phyloP scores from a whole-genome alignment of 2,113 vertebrate species.

The Montifringilla adamsi region DNA sequence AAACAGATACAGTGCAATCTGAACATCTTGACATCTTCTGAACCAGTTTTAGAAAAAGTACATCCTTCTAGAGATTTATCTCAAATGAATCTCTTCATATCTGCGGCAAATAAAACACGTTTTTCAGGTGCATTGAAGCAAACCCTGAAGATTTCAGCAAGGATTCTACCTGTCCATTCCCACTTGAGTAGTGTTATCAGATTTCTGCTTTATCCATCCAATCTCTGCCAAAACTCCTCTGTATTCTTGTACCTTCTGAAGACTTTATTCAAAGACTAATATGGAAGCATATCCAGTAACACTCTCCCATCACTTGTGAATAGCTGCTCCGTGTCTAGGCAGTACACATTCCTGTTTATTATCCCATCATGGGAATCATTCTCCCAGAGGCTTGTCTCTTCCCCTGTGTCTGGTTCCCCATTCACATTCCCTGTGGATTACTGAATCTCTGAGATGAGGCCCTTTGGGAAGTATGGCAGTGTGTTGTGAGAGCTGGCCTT shows the following conservation, averaged over 20 bases:
- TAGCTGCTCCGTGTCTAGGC: neutral
- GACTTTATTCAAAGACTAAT: neutral
- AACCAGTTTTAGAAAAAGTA: neutral
- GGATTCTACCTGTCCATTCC: neutral
- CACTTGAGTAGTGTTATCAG: accelerated
- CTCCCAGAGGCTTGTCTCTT: neutral
- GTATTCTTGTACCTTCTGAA: neutral
- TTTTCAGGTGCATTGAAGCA: neutral
- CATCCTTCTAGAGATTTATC: neutral
- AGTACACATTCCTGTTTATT: neutral
- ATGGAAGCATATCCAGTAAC: neutral
- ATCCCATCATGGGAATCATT: neutral
- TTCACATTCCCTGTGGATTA: neutral
- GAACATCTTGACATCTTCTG: neutral
- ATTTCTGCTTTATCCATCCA: neutral
- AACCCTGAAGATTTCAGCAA: neutral
- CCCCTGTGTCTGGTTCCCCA: neutral
- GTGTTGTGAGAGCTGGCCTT: neutral
- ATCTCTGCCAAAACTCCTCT: neutral
- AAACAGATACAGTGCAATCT: neutral
- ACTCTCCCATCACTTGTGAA: neutral
- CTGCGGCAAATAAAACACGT: neutral
- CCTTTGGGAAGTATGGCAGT: neutral
- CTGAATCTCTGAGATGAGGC: neutral
- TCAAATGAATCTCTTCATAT: neutral